Evolutionary conservation across 2,888 invertebrate species (phyloP), one percentile per base, ranked within the genome.

Genomic region (Noctua fimbriata): DNA sequence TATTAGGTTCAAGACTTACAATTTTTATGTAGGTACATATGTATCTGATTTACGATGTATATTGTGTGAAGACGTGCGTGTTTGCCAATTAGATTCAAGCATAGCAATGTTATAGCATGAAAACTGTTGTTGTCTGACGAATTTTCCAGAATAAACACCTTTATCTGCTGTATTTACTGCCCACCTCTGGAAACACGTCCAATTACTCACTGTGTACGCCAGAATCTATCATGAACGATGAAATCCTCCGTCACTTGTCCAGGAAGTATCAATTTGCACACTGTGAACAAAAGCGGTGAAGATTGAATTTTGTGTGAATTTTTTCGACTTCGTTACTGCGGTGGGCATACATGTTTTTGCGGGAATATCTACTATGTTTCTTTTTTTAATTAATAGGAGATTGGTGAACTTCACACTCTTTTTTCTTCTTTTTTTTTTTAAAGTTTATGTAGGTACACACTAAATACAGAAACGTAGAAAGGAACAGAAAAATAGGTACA

Each of bases 201-300:
- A 82, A 75, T 74, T 75, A 44, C 32, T 44, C 44, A 32, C n/a
- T 78, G n/a, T 21, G 16, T 18, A 32, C 58, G 44, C 36, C 52
- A 16, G 52, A 67, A 24, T 69, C 76, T 14, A 24, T 52, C 16
- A n/a, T 75, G 49, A 21, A 24, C 52, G 28, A 36, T 69, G 36
- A 55, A 76, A 82, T 52, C 44, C 36, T 28, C 7, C 44, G 36
- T 49, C 52, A 52, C 44, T 18, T 28, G 36, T 76, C 36, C 60
- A 69, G 28, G 41, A 47, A 69, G 12, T 82, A 60, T 47, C 52
- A 80, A 76, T 80, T 82, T 76, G 52, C 47, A 76, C 24, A 28
- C 36, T 36, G 49, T 21, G 58, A 24, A 52, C 69, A 75, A 67
- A 71, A 60, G 7, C 18, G 14, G 14, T 12, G 18, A 36, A 49